Conservation (phyloP, 2,797 vertebrate species). For the Galago senegalensis region DNA sequence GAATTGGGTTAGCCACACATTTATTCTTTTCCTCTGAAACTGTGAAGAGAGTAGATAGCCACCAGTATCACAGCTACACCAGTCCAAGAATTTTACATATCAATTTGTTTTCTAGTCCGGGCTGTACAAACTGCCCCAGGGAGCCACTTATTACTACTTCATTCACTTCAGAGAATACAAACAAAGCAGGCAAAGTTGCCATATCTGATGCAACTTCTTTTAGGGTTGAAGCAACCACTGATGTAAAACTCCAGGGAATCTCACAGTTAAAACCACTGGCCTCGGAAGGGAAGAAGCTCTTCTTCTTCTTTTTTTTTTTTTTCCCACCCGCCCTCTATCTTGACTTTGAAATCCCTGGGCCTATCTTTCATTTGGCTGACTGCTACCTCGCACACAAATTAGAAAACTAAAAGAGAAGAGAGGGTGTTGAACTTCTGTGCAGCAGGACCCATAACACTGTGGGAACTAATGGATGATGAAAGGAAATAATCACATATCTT, state of each 20-base stretch:
- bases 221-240: conserved; percentile 63
- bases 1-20: not conserved
- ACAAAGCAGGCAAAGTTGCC: conserved; percentile 76
- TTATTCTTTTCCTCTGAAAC: conserved; percentile 19
- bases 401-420: conserved; percentile 8
- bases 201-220: conserved; percentile 86
- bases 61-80: not conserved
- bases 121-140: conserved; percentile 72
- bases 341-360: conserved; percentile 34
- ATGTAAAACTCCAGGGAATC: conserved; percentile 76
- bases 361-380: conserved; percentile 17
- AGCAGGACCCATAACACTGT: not conserved
- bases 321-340: conserved; percentile 23
- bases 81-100: conserved; percentile 79
- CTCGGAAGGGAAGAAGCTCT: not conserved
- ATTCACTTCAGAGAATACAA: conserved; percentile 67
- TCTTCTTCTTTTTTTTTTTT: not conserved
- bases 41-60: not conserved
- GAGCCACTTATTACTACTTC: conserved; percentile 82
- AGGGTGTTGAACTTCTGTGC: not conserved
- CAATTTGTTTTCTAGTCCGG: conserved; percentile 84
- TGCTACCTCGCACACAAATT: not conserved
- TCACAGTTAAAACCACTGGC: not conserved
- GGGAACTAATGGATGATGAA: not conserved
- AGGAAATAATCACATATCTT: not conserved